Base-by-base conservation (phyloP, 64 coral and sea anemone genomes). In the Porites australiensis region DNA sequence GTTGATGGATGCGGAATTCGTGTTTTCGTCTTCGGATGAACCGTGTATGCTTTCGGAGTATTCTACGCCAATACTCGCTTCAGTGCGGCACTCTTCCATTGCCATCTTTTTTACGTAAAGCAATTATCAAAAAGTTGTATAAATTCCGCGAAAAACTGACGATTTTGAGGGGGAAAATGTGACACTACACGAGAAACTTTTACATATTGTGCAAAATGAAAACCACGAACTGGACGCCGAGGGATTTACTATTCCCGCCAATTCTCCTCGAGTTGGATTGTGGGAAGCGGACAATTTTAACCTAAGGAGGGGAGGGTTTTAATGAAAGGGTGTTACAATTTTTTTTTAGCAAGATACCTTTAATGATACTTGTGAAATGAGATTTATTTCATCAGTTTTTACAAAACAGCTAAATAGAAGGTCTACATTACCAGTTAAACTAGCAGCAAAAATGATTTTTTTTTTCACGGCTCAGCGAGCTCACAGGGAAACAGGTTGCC, bases 21-120 rank as follows among this genome's bases (percentile, higher is more conserved):
- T 70, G 37, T 90, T 88, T 12, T 92, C 90, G 6, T 70, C 95
- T 67, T 88, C 64, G 11, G 90, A 89, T 11, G 90, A 92, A 60
- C 51, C 86, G 6, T 84, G 48, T 14, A 88, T 67, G 61, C 91
- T 92, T 77, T 96, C 79, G 5, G 87, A 89, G 71, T 83, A 73
- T 60, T 96, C 90, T 72, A 90, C 77, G 4, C 52, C 95, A 79
- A 96, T 96, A 37, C 95, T 96, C 79, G 90, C 95, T 86, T 96
- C 90, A 64, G 72, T 94, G 54, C 79, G 62, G 64, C 70, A 83
- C 5, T 83, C 66, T 72, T 89, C 79, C 89, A 91, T 83, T 44
- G 66, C 77, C 44, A 67, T 79, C 51, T n/a, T 50, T 9, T 37
- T 37, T 37, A 37, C 27, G 27, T 37, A 37, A 37, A 37, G 27